These are phyloP conservation scores for Limnephilus lunatus DNA, from an alignment of 2,888 invertebrate species.

Conservation along the genomic window DNA sequence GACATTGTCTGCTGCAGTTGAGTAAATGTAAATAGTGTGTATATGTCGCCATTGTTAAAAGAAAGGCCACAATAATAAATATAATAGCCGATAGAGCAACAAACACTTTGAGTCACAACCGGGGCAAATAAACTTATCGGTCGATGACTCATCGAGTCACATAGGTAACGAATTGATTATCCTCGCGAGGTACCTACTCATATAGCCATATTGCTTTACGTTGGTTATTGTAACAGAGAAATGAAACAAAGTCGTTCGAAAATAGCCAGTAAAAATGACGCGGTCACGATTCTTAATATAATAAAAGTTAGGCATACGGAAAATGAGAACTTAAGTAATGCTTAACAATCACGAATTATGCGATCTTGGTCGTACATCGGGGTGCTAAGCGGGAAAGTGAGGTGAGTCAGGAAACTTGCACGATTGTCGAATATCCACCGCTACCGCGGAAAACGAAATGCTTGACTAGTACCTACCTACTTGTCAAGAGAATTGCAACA, in stretches of 20 bases:
- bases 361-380: background rate
- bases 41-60: background rate
- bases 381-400: background rate
- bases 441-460: background rate
- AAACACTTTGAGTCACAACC: background rate
- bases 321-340: background rate
- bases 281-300: background rate
- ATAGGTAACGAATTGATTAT: background rate
- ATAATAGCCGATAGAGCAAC: background rate
- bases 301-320: conserved; percentile 2
- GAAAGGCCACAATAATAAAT: background rate
- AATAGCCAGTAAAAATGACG: background rate
- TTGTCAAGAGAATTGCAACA: background rate
- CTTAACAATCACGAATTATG: background rate
- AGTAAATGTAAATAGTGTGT: background rate
- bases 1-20: background rate
- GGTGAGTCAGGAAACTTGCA: background rate
- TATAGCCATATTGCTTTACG: background rate
- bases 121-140: background rate
- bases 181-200: background rate
- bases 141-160: background rate
- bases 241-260: background rate
- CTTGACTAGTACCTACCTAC: background rate
- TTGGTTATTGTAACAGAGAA: background rate
- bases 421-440: background rate